A percentile compares a stretch with the other conserved stretches of the same genome.
Evolutionary conservation across 2,888 invertebrate species (phyloP).

Genomic region (Phaonia tiefii): DNA sequence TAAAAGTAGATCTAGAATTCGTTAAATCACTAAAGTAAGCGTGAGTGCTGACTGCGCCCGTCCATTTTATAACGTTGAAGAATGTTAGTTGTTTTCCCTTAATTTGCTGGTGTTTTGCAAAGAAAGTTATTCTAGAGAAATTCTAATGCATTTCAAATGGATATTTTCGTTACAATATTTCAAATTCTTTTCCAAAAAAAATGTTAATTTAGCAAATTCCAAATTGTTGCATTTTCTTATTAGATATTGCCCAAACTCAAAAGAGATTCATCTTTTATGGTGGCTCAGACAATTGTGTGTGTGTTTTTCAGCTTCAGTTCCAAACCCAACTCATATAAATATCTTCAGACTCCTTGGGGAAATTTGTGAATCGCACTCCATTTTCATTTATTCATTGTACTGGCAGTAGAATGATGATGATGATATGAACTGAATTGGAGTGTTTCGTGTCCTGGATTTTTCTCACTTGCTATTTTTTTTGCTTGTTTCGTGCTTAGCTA

Average conservation of each 20-base stretch:
- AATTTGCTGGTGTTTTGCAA: no score
- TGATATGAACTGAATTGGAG: neutral
- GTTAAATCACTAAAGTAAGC: no score
- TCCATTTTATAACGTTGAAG: no score
- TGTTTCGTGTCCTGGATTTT: neutral
- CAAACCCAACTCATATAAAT: conserved; percentile 65
- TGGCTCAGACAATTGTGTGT: neutral
- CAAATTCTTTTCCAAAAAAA: no score
- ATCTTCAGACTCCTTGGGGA: conserved; percentile 68
- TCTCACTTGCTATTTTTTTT: neutral
- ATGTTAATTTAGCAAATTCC: no score
- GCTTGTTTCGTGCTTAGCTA: neutral
- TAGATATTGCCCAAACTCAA: conserved; percentile 1
- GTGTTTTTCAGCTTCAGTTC: conserved; percentile 27
- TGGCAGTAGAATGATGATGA: neutral
- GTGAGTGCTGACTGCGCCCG: no score
- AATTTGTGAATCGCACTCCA: conserved; percentile 67
- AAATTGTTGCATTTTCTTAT: no score
- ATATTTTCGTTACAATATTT: no score
- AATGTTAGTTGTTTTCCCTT: no score
- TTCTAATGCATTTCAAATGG: no score
- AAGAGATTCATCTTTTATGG: neutral
- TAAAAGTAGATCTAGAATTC: no score
- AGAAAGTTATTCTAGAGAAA: no score
- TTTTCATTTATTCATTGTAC: conserved; percentile 60